These are phyloP conservation scores for Pagrus major DNA, from an alignment of 2,113 vertebrate species.

Conservation along the genomic window DNA sequence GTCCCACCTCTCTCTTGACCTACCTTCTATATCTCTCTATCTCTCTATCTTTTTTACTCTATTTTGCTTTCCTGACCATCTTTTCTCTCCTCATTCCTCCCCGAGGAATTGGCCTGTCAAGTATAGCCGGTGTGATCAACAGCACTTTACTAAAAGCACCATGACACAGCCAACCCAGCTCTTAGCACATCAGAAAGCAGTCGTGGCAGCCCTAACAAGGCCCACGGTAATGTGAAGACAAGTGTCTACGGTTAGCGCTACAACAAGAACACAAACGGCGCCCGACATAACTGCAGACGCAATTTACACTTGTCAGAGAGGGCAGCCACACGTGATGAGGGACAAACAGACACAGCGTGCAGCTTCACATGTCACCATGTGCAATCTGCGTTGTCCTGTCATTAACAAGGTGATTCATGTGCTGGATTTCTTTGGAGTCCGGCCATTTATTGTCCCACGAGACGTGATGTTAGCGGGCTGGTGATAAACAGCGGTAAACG, in stretches of 20 bases:
- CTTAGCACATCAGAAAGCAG: constrained; percentile 62
- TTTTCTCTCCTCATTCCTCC: constrained; percentile 11
- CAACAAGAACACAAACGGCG: constrained; percentile 21
- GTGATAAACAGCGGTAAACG: constrained; percentile 53
- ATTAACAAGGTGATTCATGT: constrained; percentile 42
- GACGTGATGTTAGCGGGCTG: constrained; percentile 22
- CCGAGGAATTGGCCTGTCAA: constrained; percentile 70
- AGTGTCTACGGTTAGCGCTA: constrained; percentile 20
- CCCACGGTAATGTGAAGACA: constrained; percentile 55
- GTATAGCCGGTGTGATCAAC: constrained; percentile 64
- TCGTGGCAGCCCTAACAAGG: constrained; percentile 59
- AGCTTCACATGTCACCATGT: constrained; percentile 20
- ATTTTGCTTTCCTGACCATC: background rate
- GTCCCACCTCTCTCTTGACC: background rate
- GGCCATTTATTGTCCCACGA: constrained; percentile 28
- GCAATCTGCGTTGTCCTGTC: constrained; percentile 36
- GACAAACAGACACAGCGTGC: background rate
- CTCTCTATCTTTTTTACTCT: background rate
- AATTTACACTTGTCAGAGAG: constrained; percentile 40
- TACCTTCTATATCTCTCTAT: background rate
- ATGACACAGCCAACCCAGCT: constrained; percentile 57
- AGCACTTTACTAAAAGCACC: constrained; percentile 63
- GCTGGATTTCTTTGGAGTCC: constrained; percentile 33
- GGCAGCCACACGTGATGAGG: background rate
- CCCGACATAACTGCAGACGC: constrained; percentile 19